Conservation (phyloP, 2,888 invertebrate species). For the Eulithis prunata region DNA sequence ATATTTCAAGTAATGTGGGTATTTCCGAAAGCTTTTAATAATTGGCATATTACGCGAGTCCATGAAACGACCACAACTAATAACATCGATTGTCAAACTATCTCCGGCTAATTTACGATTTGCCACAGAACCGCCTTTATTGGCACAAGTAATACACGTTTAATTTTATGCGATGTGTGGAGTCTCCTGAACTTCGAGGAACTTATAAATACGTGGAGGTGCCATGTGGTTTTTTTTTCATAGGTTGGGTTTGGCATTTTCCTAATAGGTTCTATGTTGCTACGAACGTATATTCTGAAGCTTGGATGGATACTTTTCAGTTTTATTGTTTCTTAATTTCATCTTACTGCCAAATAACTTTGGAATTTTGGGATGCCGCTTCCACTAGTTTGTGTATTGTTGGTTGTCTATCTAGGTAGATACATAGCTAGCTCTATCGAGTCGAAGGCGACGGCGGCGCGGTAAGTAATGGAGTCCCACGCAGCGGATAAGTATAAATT, state of each 20-base stretch:
- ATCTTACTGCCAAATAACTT: too few relatives aligned
- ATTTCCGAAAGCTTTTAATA: slow-evolving; percentile 11
- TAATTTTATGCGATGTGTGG: slow-evolving; percentile 20
- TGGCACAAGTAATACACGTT: slow-evolving; percentile 23
- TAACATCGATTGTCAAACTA: slow-evolving; percentile 24
- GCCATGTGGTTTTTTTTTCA: not conserved
- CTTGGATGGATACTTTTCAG: too few relatives aligned
- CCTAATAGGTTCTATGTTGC: too few relatives aligned
- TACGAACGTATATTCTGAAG: too few relatives aligned
- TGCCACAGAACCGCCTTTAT: slow-evolving; percentile 12
- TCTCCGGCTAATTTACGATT: slow-evolving; percentile 30
- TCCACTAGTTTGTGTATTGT: slow-evolving; percentile 4
- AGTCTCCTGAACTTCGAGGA: not conserved
- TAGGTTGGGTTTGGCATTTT: too few relatives aligned
- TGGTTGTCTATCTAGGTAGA: not conserved
- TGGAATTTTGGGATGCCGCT: not conserved
- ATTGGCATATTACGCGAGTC: not conserved
- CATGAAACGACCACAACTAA: slow-evolving; percentile 2
- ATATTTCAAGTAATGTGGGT: not conserved
- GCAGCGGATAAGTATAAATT: slow-evolving; percentile 43
- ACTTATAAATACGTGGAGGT: not conserved
- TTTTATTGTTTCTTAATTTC: too few relatives aligned
- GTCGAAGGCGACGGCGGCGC: slow-evolving; percentile 6
- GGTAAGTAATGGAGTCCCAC: slow-evolving; percentile 32
- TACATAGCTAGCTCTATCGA: not conserved